These are phyloP conservation scores for Papilio glaucus DNA, from an alignment of 1,140 invertebrate species.

Conservation along the genomic window DNA sequence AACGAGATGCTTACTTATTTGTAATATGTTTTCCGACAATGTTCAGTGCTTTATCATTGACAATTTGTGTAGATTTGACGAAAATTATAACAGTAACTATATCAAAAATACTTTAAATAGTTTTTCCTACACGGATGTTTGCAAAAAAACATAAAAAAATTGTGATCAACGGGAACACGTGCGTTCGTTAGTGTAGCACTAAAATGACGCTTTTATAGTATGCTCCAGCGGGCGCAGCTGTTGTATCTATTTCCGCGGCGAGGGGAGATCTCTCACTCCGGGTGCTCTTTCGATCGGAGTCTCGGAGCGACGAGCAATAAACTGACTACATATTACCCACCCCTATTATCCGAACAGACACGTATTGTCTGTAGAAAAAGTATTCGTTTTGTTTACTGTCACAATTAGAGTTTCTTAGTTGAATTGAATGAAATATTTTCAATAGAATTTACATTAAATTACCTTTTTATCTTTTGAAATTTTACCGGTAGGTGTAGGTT, in stretches of 20 bases:
- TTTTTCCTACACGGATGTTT: background rate
- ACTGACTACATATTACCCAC: constrained; percentile 33
- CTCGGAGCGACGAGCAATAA: constrained; percentile 43
- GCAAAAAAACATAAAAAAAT: constrained; percentile 17
- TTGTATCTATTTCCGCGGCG: constrained; percentile 73
- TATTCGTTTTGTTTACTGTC: background rate
- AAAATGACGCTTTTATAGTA: constrained; percentile 67
- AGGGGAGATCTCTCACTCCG: constrained; percentile 59
- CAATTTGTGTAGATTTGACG: background rate
- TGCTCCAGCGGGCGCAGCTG: constrained; percentile 72
- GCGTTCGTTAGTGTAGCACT: constrained; percentile 48
- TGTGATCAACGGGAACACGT: constrained; percentile 46
- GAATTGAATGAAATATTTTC: too few species aligned
- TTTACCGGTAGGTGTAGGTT: too few species aligned
- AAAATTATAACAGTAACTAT: background rate
- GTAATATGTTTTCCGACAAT: too few species aligned
- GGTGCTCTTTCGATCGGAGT: constrained; percentile 43
- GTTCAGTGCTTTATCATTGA: too few species aligned
- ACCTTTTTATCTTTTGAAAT: too few species aligned
- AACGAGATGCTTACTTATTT: too few species aligned
- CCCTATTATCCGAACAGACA: background rate
- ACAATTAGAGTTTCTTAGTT: background rate
- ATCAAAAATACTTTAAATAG: background rate
- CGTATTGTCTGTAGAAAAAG: background rate
- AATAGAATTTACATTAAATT: too few species aligned